Evolutionary conservation across 2,888 invertebrate genomes (phyloP).

Genomic region (Margaritifera margaritifera): DNA sequence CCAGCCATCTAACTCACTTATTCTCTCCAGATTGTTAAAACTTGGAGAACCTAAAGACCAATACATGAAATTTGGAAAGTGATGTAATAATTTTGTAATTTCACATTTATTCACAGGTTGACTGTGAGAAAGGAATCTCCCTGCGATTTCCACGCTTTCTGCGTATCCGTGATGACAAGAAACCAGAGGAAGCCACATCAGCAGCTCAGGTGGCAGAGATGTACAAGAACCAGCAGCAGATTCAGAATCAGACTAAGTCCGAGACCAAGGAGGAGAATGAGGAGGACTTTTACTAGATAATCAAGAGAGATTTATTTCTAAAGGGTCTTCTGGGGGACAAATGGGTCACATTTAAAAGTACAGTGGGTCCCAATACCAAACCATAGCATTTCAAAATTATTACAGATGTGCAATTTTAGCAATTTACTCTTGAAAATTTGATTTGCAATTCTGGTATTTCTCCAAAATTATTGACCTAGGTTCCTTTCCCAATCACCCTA

Average conservation of each 20-base stretch:
- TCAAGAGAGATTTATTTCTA: no score
- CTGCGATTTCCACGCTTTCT: constrained; percentile 95
- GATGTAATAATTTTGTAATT: neutral
- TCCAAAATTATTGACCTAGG: no score
- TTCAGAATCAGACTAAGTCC: constrained; percentile 74
- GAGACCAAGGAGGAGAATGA: constrained; percentile 49
- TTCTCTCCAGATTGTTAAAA: neutral
- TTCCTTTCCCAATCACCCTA: no score
- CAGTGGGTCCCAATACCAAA: no score
- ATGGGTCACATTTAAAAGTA: no score
- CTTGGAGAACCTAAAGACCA: neutral
- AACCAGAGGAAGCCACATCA: constrained; percentile 91
- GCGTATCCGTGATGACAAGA: constrained; percentile 91
- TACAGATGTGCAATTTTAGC: no score
- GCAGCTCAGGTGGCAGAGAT: constrained; percentile 89
- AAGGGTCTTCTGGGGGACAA: no score
- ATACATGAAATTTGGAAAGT: neutral
- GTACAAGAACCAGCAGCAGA: constrained; percentile 94
- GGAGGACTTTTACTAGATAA: constrained; percentile 54
- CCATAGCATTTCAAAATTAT: no score
- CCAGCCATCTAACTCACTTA: neutral
- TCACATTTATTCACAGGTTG: constrained; percentile 76
- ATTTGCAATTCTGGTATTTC: no score
- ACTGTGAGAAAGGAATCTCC: constrained; percentile 93
- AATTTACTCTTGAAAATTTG: no score